Evolutionary conservation across 2,888 invertebrate species (phyloP), one percentile per base, ranked within the genome.

Genomic region (Rhogogaster chlorosoma): DNA sequence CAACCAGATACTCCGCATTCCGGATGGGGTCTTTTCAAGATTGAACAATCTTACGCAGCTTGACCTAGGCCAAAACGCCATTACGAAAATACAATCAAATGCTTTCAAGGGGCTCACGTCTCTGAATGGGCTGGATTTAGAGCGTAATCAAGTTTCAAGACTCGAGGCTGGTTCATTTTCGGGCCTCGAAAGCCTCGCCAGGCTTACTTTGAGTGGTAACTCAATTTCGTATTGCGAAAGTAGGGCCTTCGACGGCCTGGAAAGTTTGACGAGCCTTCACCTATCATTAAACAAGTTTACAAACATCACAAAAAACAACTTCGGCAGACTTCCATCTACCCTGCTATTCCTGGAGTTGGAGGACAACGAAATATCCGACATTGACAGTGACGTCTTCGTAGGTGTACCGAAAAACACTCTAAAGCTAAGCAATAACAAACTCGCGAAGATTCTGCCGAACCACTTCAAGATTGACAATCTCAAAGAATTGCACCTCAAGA

Each of bases 341-440:
- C 86, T 94, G 71, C 92, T 93, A 71, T 92, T 92, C 57, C 88
- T 94, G 32, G 91, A 94, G 84, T 87, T 94, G 61, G 93, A 94
- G 86, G 90, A 93, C 84, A 94, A 94, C 83, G 88, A 90, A 49
- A 93, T 94, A 80, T 84, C 88, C 1, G 91, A 91, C 42, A 90
- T 94, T 2, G 92, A 93, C 75, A 90, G 89, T 29, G 91, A 91
- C 6, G 93, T 93, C n/a, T 94, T 94, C 86, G 85, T 90, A 0
- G 91, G 91, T 85, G 89, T 94, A 49, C 91, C 90, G 12, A 92
- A 91, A 73, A 90, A 92, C 83, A 92, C 90, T 49, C 88, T 94
- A 32, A 94, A 94, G 85, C 86, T 94, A 42, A 94, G 92, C 86
- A 92, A 93, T 82, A 94, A 94, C 88, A 93, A 90, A 86, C 29